phyloP scores from a whole-genome alignment of 2,888 invertebrate species.

The Epinotia brunnichana region DNA sequence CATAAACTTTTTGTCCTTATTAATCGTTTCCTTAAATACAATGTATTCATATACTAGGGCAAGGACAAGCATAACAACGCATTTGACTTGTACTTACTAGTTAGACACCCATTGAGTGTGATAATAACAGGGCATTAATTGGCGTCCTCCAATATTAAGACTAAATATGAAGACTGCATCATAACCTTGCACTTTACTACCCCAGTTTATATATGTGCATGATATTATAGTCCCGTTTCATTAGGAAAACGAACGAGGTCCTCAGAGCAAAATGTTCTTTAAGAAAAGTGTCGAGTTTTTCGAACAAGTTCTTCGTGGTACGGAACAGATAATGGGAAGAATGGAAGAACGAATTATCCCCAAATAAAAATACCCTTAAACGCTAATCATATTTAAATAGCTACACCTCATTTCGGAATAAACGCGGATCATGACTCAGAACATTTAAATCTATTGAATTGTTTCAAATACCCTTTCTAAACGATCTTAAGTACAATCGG shows the following conservation, averaged over 20 bases:
- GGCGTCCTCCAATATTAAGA: not conserved
- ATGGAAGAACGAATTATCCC: too few relatives aligned
- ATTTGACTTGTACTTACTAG: not conserved
- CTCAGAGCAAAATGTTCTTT: not conserved
- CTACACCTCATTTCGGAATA: constrained; percentile 3
- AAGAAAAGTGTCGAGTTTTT: too few relatives aligned
- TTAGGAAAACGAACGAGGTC: not conserved
- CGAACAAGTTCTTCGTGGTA: too few relatives aligned
- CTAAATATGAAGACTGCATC: too few relatives aligned
- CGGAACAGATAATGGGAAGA: too few relatives aligned
- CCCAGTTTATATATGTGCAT: not conserved
- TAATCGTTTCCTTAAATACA: too few relatives aligned
- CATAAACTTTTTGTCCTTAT: not conserved
- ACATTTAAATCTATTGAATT: not conserved
- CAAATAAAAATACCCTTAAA: not conserved
- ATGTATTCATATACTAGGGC: too few relatives aligned
- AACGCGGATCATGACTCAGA: not conserved
- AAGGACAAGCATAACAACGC: not conserved
- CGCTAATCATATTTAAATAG: not conserved
- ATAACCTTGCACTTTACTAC: not conserved
- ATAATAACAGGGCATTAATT: not conserved
- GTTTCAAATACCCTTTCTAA: constrained; percentile 39
- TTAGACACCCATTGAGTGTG: not conserved
- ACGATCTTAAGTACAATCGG: constrained; percentile 49
- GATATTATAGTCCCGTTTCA: too few relatives aligned